phyloP scores from a whole-genome alignment of 2,888 invertebrate species.

The Aricia artaxerxes region DNA sequence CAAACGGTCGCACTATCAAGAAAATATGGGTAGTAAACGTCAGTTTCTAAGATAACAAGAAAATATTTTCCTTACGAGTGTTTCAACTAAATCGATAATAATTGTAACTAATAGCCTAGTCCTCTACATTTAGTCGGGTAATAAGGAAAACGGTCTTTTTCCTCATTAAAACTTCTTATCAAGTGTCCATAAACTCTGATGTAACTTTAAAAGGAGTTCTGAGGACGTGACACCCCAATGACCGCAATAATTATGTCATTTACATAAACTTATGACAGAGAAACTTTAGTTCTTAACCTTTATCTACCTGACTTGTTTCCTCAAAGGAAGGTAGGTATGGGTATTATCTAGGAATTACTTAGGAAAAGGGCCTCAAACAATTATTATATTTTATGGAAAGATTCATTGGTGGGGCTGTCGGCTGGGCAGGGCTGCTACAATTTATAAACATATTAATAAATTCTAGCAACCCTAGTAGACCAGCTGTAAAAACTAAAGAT shows the following conservation, averaged over 20 bases:
- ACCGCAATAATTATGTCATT: background rate
- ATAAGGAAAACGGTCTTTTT: conserved; percentile 4
- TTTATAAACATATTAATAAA: no score
- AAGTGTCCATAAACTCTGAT: conserved; percentile 23
- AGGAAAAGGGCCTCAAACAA: background rate
- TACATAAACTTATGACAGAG: background rate
- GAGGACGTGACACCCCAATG: background rate
- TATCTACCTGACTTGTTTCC: background rate
- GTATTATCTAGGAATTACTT: background rate
- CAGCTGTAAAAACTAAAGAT: no score
- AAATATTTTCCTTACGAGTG: conserved; percentile 6
- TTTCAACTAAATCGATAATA: background rate
- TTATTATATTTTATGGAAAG: no score
- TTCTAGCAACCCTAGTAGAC: no score
- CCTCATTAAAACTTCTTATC: conserved; percentile 21
- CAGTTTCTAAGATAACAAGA: conserved; percentile 3
- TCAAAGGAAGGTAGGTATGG: background rate
- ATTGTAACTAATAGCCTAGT: conserved; percentile 3
- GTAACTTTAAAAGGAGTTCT: conserved; percentile 4
- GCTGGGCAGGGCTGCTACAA: no score
- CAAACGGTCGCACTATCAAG: background rate
- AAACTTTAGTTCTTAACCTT: background rate
- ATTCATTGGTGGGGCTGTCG: no score
- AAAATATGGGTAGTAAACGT: conserved; percentile 1
- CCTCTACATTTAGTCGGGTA: background rate